These are phyloP conservation scores for Caenorhabditis afra DNA, from an alignment of 2,888 invertebrate genomes.

Conservation along the genomic window DNA sequence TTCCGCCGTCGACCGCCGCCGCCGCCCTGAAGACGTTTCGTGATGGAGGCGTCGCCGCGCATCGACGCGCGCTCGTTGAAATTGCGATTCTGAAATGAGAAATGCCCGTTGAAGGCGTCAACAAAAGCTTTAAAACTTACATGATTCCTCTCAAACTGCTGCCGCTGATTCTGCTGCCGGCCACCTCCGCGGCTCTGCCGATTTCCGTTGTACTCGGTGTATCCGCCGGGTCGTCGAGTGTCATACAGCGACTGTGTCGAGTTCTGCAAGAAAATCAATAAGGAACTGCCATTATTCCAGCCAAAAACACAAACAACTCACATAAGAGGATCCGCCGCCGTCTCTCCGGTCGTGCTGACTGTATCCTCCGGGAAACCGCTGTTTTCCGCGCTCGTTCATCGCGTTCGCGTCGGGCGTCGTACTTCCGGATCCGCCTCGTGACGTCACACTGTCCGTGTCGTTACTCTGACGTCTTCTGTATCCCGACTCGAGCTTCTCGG, in stretches of 20 bases:
- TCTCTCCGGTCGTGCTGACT: neutral
- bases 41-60: slow-evolving; percentile 61
- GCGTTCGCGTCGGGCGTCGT: slow-evolving; percentile 70
- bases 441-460: slow-evolving; percentile 63
- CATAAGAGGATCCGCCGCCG: slow-evolving; percentile 29
- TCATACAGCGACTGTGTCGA: slow-evolving; percentile 72
- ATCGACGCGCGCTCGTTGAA: slow-evolving; percentile 65
- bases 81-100: slow-evolving; percentile 20
- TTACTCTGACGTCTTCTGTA: slow-evolving; percentile 53
- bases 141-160: slow-evolving; percentile 43
- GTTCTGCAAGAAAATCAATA: slow-evolving; percentile 55
- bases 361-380: neutral
- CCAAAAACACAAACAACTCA: slow-evolving; percentile 17
- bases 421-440: slow-evolving; percentile 67
- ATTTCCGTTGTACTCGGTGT: slow-evolving; percentile 54
- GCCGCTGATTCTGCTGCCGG: slow-evolving; percentile 17
- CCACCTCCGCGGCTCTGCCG: slow-evolving; percentile 12
- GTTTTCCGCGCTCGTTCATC: slow-evolving; percentile 40
- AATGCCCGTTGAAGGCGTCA: neutral
- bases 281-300: neutral
- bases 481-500: slow-evolving; percentile 28
- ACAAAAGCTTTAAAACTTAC: neutral
- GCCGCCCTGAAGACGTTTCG: slow-evolving; percentile 35
- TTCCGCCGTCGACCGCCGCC: slow-evolving; percentile 62
- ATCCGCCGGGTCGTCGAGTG: slow-evolving; percentile 65